Percentiles rank a stretch among this genome's conserved stretches.
These are phyloP conservation scores for Gadus chalcogrammus DNA, from an alignment of 2,113 vertebrate species.

Conservation along the genomic window DNA sequence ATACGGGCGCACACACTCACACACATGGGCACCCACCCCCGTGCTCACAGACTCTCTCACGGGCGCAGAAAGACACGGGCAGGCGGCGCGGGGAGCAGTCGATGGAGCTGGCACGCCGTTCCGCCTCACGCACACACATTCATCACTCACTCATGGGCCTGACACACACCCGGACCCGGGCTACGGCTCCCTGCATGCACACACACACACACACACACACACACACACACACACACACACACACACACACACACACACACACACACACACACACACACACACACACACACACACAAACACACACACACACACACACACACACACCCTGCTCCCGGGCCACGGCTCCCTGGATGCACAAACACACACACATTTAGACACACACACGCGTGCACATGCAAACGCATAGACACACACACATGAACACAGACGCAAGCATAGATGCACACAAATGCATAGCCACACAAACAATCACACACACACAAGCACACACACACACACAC, in stretches of 20 bases:
- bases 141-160: slow-evolving; percentile 66
- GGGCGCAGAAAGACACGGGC: slow-evolving; percentile 21
- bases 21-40: slow-evolving; percentile 6
- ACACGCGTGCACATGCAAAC: no score
- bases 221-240: no score
- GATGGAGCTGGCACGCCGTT: slow-evolving; percentile 52
- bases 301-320: slow-evolving; percentile 2
- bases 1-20: slow-evolving; percentile 13
- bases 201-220: neutral
- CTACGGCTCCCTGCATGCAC: slow-evolving; percentile 46
- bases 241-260: neutral
- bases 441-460: neutral
- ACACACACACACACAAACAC: slow-evolving; percentile 30
- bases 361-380: no score
- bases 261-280: slow-evolving; percentile 13
- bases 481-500: neutral
- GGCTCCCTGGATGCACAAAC: no score
- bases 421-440: slow-evolving; percentile 11
- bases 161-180: slow-evolving; percentile 61
- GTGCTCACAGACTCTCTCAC: neutral
- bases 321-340: no score
- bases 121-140: slow-evolving; percentile 61
- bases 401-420: no score
- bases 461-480: neutral
- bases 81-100: slow-evolving; percentile 47